A percentile compares a stretch with the other conserved stretches of the same genome.
These are phyloP conservation scores for Gavia stellata DNA, from an alignment of 2,113 vertebrate species.

Conservation along the genomic window DNA sequence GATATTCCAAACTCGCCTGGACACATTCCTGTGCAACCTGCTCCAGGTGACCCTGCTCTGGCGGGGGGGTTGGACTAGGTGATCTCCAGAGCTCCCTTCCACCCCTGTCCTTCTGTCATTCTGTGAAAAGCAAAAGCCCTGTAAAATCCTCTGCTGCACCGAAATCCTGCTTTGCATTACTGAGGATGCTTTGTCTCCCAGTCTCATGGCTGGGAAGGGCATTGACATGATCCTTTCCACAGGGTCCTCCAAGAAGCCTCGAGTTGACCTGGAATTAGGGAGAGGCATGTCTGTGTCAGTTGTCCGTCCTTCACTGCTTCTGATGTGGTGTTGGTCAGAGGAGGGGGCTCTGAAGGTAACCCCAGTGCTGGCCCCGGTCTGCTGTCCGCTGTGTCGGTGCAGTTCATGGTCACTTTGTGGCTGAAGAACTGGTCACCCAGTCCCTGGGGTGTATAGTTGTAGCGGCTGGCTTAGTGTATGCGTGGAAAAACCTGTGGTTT, in stretches of 20 bases:
- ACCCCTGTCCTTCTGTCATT: too few relatives aligned
- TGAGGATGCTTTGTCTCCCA: neutral
- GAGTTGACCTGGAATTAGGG: neutral
- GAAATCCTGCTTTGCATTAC: neutral
- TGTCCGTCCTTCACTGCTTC: neutral
- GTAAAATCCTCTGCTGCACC: neutral
- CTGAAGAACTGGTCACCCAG: neutral
- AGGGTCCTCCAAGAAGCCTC: neutral
- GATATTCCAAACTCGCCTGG: too few relatives aligned
- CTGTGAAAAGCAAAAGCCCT: neutral
- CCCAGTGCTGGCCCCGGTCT: too few relatives aligned
- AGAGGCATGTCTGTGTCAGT: neutral
- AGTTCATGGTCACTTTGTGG: too few relatives aligned
- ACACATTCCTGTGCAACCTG: too few relatives aligned
- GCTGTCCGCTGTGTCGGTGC: too few relatives aligned
- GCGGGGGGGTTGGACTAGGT: too few relatives aligned
- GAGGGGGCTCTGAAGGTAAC: neutral
- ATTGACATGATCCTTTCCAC: neutral
- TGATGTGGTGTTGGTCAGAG: accelerated
- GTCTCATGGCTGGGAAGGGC: neutral
- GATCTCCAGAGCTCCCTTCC: too few relatives aligned
- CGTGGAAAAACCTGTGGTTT: neutral
- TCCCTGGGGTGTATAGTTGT: neutral
- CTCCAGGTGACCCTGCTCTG: too few relatives aligned
- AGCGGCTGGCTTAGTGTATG: neutral